Conservation (phyloP, 2,113 vertebrate genomes). For the Siniperca knerii region DNA sequence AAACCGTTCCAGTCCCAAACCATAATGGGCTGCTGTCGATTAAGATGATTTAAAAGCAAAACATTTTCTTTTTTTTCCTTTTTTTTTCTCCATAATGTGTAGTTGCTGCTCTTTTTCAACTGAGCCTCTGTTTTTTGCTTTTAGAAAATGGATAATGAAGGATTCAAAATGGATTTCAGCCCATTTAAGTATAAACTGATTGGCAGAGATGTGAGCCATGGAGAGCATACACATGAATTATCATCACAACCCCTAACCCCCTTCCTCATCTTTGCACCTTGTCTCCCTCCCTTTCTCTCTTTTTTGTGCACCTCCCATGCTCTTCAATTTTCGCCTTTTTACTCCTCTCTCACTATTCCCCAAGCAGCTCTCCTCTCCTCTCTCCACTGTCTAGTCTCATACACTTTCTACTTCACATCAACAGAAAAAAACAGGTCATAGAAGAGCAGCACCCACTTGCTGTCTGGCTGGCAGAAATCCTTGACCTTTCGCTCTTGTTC, state of each 20-base stretch:
- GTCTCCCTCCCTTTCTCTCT: background rate
- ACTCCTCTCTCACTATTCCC: constrained; percentile 17
- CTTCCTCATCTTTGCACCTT: constrained; percentile 4
- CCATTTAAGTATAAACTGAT: background rate
- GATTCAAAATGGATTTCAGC: constrained; percentile 10
- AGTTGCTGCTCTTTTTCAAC: background rate
- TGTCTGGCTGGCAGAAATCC: constrained; percentile 59
- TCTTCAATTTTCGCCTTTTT: constrained; percentile 39
- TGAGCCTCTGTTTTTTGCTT: background rate
- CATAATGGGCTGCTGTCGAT: background rate
- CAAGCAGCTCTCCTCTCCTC: background rate
- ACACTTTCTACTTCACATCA: constrained; percentile 54
- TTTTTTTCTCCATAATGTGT: background rate
- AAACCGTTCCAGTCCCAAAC: background rate
- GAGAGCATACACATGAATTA: background rate
- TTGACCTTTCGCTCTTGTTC: constrained; percentile 67
- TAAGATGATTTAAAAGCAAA: constrained; percentile 10
- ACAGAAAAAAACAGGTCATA: constrained; percentile 43
- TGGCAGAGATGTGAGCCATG: background rate
- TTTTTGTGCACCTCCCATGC: constrained; percentile 19
- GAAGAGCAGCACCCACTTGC: constrained; percentile 58
- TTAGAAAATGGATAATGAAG: background rate
- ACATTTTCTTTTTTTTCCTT: background rate
- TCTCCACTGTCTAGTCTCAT: constrained; percentile 38
- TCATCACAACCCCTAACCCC: background rate